These are phyloP conservation scores for Agrotis exclamationis DNA, from an alignment of 2,888 invertebrate genomes.

Conservation along the genomic window DNA sequence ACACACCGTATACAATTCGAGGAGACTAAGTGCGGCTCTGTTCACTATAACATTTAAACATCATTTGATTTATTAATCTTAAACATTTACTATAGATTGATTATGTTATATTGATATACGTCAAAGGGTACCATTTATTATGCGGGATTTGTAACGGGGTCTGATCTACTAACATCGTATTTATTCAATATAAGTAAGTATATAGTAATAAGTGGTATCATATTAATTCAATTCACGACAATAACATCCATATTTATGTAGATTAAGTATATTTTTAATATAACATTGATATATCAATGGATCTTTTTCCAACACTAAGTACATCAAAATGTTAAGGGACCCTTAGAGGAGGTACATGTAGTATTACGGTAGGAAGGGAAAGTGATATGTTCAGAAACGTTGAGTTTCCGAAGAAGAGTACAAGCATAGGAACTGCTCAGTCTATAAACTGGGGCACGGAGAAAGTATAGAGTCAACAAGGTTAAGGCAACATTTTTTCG, in stretches of 20 bases:
- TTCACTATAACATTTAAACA: constrained; percentile 56
- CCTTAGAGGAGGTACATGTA: constrained; percentile 29
- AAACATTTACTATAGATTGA: constrained; percentile 56
- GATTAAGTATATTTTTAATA: constrained; percentile 54
- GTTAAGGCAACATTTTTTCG: constrained; percentile 67
- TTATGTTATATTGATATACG: constrained; percentile 43
- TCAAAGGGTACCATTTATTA: constrained; percentile 32
- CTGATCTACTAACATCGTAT: constrained; percentile 57
- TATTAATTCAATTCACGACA: constrained; percentile 56
- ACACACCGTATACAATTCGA: constrained; percentile 38
- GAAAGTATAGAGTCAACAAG: constrained; percentile 51
- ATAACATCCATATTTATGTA: constrained; percentile 60
- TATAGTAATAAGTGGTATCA: constrained; percentile 42
- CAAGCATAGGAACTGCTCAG: constrained; percentile 34
- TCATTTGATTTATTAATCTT: constrained; percentile 39
- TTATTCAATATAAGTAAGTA: constrained; percentile 40
- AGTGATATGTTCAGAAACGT: constrained; percentile 25
- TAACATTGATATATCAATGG: constrained; percentile 60
- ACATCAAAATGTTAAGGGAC: constrained; percentile 51
- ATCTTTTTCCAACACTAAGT: constrained; percentile 54
- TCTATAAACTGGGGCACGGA: constrained; percentile 17
- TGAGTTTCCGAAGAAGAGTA: constrained; percentile 14
- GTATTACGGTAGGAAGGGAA: constrained; percentile 22
- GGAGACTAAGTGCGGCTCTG: constrained; percentile 41
- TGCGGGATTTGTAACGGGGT: constrained; percentile 28